A percentile compares a stretch with the other conserved stretches of the same genome.
These are phyloP conservation scores for Nilaparvata lugens DNA, from an alignment of 1,140 invertebrate species.

Conservation along the genomic window DNA sequence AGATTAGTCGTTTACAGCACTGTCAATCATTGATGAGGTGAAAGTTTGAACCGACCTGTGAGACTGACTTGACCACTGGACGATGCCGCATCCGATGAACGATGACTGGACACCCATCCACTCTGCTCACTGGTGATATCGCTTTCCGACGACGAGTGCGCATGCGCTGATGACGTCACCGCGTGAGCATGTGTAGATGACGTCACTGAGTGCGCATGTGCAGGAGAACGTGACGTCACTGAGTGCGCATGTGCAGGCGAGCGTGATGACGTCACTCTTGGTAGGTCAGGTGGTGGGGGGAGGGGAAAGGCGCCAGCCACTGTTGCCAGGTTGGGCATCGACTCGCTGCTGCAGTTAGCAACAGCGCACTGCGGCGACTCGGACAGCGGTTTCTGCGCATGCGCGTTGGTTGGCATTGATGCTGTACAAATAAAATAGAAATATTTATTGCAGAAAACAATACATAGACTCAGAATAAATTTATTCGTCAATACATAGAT, in stretches of 20 bases:
- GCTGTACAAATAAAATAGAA: no score
- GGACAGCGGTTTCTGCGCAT: no score
- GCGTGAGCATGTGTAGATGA: no score
- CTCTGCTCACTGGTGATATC: slow-evolving; percentile 38
- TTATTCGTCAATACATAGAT: no score
- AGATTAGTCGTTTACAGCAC: no score
- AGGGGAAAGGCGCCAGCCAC: slow-evolving; percentile 29
- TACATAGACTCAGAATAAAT: no score
- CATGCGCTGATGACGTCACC: not conserved
- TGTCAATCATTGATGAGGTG: no score
- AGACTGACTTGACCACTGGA: slow-evolving; percentile 32
- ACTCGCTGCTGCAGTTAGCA: slow-evolving; percentile 27
- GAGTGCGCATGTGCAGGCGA: not conserved
- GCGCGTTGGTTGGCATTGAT: no score
- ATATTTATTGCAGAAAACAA: no score
- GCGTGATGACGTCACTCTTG: not conserved
- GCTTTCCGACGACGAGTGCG: slow-evolving; percentile 27
- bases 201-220: not conserved
- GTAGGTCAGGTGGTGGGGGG: slow-evolving; percentile 15
- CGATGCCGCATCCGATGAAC: slow-evolving; percentile 31
- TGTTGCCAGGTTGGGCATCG: slow-evolving; percentile 38
- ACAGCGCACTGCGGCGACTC: not conserved
- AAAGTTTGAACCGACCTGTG: slow-evolving; percentile 19
- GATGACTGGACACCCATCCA: slow-evolving; percentile 39
- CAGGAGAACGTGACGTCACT: not conserved